Conservation (phyloP, 1,140 invertebrate species). For the Drosophila micromelanica region DNA sequence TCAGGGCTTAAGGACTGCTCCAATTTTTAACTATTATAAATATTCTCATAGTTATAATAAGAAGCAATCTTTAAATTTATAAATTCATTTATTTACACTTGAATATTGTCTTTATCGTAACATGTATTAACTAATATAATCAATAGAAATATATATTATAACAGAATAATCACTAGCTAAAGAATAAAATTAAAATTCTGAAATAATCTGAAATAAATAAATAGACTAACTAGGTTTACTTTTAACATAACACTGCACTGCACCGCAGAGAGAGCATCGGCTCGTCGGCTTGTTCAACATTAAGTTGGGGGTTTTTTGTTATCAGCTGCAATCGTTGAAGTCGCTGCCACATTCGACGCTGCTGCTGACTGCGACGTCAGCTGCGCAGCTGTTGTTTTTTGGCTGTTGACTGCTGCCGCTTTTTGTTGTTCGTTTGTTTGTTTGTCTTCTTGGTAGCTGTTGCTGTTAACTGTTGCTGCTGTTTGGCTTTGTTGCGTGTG, state of each 20-base stretch:
- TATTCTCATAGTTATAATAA: too few relatives aligned
- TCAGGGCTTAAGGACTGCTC: too few relatives aligned
- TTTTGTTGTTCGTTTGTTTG: constrained; percentile 47
- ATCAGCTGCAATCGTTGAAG: constrained; percentile 67
- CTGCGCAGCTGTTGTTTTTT: constrained; percentile 27
- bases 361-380: constrained; percentile 3
- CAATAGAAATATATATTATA: neutral
- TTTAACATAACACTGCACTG: too few relatives aligned
- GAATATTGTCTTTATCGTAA: too few relatives aligned
- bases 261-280: constrained; percentile 11
- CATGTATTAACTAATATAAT: neutral
- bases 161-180: neutral
- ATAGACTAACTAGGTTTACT: neutral
- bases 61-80: too few relatives aligned
- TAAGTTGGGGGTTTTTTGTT: constrained; percentile 39
- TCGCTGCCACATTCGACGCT: constrained; percentile 27
- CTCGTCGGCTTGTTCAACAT: neutral
- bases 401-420: constrained; percentile 20
- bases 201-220: too few relatives aligned
- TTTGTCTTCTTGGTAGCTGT: constrained; percentile 50
- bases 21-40: too few relatives aligned
- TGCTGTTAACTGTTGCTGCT: constrained; percentile 26
- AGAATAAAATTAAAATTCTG: too few relatives aligned
- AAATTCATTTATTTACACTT: too few relatives aligned
- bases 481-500: constrained; percentile 63